A percentile compares a stretch with the other conserved stretches of the same genome.
Conservation (phyloP, 2,113 vertebrate genomes). For the Buteo buteo region DNA sequence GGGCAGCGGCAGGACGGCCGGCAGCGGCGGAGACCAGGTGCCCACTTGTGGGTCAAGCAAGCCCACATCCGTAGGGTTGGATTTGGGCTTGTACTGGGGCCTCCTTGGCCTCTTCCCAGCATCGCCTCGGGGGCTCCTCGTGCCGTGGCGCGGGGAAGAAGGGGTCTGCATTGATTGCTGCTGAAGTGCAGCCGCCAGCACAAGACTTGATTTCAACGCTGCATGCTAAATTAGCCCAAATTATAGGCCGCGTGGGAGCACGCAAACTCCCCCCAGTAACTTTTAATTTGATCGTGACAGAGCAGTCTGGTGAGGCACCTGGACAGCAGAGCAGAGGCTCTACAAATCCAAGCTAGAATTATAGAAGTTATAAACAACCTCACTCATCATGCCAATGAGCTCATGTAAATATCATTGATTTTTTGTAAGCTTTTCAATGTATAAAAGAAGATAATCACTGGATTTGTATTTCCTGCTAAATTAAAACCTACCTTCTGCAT, state of each 20-base stretch:
- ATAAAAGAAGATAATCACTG: background rate
- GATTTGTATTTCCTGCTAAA: background rate
- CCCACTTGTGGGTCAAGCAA: too few species aligned
- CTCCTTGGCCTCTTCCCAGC: too few species aligned
- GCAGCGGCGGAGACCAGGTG: too few species aligned
- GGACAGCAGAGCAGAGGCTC: background rate
- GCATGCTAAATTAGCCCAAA: background rate
- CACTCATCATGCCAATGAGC: background rate
- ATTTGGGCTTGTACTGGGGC: too few species aligned
- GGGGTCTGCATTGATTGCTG: too few species aligned
- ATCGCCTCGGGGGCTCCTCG: too few species aligned
- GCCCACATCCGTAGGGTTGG: too few species aligned
- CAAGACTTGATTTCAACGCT: rapidly evolving
- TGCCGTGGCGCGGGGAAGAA: too few species aligned
- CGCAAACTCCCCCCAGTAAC: background rate
- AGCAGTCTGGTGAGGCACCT: background rate
- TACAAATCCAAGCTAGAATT: background rate
- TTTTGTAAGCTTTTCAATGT: background rate
- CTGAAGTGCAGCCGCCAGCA: background rate
- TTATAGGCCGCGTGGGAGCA: background rate
- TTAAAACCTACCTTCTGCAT: background rate
- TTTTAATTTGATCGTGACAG: background rate
- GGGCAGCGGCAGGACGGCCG: too few species aligned
- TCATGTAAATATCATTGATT: background rate
- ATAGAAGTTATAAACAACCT: background rate